Percentiles rank a stretch among this genome's conserved stretches.
Conservation (phyloP, 2,888 invertebrate species). For the Yponomeuta plumbellus region DNA sequence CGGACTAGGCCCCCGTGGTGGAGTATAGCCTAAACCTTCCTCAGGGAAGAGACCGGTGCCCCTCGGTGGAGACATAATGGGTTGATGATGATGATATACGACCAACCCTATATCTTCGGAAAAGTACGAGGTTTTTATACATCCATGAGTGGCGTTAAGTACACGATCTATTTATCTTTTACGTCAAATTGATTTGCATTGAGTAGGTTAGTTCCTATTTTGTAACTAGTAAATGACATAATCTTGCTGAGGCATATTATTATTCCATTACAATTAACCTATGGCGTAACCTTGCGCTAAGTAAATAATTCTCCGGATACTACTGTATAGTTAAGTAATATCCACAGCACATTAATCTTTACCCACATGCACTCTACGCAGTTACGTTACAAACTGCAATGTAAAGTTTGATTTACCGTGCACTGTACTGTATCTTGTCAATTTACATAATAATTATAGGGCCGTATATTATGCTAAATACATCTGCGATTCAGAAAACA, state of each 20-base stretch:
- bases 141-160: too few species aligned
- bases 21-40: too few species aligned
- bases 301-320: conserved; percentile 2
- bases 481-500: neutral
- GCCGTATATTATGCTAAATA: conserved; percentile 4
- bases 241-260: neutral
- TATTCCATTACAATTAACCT: neutral
- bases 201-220: neutral
- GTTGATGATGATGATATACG: too few species aligned
- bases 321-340: neutral
- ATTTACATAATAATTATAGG: conserved; percentile 6
- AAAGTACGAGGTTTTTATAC: too few species aligned
- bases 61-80: too few species aligned
- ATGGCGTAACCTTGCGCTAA: neutral
- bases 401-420: too few species aligned
- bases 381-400: too few species aligned
- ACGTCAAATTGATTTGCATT: neutral
- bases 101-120: too few species aligned
- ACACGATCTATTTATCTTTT: neutral
- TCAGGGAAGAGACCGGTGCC: too few species aligned
- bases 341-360: too few species aligned
- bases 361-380: neutral
- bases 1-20: too few species aligned
- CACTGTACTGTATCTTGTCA: too few species aligned
- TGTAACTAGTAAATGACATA: neutral